phyloP scores from a whole-genome alignment of 2,797 vertebrate species.

The Corythornis leucogaster region DNA sequence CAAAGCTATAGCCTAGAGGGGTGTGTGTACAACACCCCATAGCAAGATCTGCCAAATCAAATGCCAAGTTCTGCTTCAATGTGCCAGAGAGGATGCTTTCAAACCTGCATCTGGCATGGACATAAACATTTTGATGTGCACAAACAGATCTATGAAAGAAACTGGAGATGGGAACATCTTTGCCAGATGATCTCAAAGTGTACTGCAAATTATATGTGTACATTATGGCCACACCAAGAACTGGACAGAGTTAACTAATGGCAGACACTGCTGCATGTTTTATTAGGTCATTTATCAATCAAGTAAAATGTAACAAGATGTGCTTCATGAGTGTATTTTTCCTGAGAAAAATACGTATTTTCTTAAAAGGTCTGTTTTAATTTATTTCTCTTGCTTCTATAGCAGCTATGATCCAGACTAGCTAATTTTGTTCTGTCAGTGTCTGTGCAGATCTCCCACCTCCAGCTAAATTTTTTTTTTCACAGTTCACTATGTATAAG shows the following conservation, averaged over 20 bases:
- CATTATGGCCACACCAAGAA: not conserved
- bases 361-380: conserved; percentile 37
- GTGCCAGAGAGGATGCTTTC: not conserved
- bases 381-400: conserved; percentile 14
- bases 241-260: not conserved
- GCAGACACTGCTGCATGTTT: not conserved
- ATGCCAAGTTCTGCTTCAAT: not conserved
- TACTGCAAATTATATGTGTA: not conserved
- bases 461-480: not conserved
- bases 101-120: not conserved
- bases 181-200: not conserved
- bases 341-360: conserved; percentile 9
- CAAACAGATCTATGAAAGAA: not conserved
- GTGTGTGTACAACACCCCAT: not conserved
- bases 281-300: conserved; percentile 19
- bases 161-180: not conserved
- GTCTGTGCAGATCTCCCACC: conserved; percentile 2
- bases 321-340: not conserved
- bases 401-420: conserved; percentile 1
- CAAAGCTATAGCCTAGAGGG: not conserved
- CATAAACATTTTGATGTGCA: not conserved
- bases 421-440: conserved; percentile 26
- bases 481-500: conserved; percentile 12
- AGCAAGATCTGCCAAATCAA: not conserved
- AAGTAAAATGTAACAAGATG: not conserved